Base-by-base conservation (phyloP, 1,140 invertebrate species). In the Pseudomyrmex flavicornis region DNA sequence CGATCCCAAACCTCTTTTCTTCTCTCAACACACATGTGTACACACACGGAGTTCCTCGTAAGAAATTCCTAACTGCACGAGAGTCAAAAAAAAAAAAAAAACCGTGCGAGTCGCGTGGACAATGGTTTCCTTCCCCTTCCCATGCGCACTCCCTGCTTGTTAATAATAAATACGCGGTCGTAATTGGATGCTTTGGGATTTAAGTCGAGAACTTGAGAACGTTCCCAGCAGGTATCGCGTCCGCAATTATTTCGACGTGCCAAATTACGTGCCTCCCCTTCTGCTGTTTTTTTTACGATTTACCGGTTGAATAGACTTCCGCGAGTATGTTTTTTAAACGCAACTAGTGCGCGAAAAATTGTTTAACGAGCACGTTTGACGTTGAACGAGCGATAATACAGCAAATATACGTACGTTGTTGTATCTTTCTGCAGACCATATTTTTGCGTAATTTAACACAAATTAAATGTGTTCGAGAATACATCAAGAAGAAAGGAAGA, bases 151-250 rank as follows among this genome's bases (percentile, higher is more conserved):
- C 35, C 46, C 20, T 1, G 66, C 17, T 59, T 58, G 44, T 80
- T 70, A 80, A 59, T 80, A 80, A 80, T 70, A 79, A 79, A 20
- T 10, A 20, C n/a, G 0, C 35, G 15, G 54, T 48, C 59, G 48
- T 80, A 80, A 80, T 80, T 80, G 76, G 66, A 61, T 22, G 50
- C 44, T 80, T 80, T 70, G 54, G 46, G 66, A 72, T 61, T 72
- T 80, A 70, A 72, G 46, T 80, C 52, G n/a, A 26, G 20, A 12
- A 8, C 54, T 69, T 58, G 48, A 79, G 54, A 70, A 54, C 44
- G 44, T 35, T 46, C 59, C 58, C 72, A 72, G 61, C 13, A 12
- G 13, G 2, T 22, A 54, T n/a, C 44, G 12, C 44, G 12, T n/a
- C 1, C 7, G 63, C 59, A 80, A 72, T 80, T 80, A 72, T 72